Evolutionary conservation across 2,888 invertebrate genomes (phyloP), one percentile per base, ranked within the genome.

Genomic region (Matsumyia berberina): DNA sequence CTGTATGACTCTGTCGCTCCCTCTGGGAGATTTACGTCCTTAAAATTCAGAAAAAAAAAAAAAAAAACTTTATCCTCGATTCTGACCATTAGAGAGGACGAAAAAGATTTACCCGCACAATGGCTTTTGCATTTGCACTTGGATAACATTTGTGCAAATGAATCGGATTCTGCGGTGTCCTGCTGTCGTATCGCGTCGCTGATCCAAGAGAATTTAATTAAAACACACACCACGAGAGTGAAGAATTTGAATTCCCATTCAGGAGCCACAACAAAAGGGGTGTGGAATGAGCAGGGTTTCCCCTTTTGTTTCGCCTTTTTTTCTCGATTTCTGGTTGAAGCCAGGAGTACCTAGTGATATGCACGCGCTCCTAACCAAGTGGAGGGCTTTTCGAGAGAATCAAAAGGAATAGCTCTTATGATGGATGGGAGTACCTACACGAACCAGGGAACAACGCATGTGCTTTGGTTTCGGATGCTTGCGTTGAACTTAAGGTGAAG

Each of bases 41-140:
- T 31, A 58, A 58, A 55, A 64, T 62, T 72, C 46, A 62, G 33
- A 72, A 72, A 62, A 69, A 60, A 53, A 67, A 58, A 55, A 39
- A 72, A 70, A 62, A 69, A 60, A 51, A 67, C 67, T 58, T 39
- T 31, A 31, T 39, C 51, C 33, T 5, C 19, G 53, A 35, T 5
- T 31, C 31, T 31, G 76, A 57, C 55, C 51, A 77, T 51, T 77
- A 35, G 35, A 31, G 15, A 17, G 57, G 37, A 37, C 46, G 12
- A 31, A 35, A 33, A 76, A 42, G 39, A 51, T 58, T 58, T 51
- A 11, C 33, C 31, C 39, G 58, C 49, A 79, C 66, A 72, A 64
- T 70, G 57, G 12, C 9, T 72, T 31, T n/a, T 60, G 49, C 44
- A 69, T 67, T 60, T 70, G 55, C 72, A 70, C 37, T 12, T 15